These are phyloP conservation scores for Nesidiocoris tenuis DNA, from an alignment of 2,888 invertebrate species.

Conservation along the genomic window DNA sequence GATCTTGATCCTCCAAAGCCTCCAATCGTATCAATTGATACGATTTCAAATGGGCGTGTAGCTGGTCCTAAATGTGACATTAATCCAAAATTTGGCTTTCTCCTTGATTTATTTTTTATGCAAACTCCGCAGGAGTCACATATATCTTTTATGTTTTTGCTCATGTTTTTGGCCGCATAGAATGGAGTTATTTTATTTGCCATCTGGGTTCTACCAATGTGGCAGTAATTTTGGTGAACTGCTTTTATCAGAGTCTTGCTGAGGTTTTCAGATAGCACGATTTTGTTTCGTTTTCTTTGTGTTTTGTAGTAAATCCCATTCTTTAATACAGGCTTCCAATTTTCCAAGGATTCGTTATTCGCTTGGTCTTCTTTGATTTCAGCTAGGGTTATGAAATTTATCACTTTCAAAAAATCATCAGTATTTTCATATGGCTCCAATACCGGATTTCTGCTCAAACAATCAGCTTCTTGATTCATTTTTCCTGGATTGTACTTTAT, in stretches of 20 bases:
- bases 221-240: slow-evolving; percentile 20
- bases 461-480: slow-evolving; percentile 49
- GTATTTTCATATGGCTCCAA: slow-evolving; percentile 45
- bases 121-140: slow-evolving; percentile 50
- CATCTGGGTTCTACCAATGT: slow-evolving; percentile 32
- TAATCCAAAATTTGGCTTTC: slow-evolving; percentile 48
- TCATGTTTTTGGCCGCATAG: slow-evolving; percentile 35
- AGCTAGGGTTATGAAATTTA: slow-evolving; percentile 46
- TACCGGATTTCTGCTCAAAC: slow-evolving; percentile 48
- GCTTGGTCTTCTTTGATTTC: slow-evolving; percentile 47
- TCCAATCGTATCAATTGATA: slow-evolving; percentile 52
- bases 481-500: slow-evolving; percentile 48
- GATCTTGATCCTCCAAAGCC: slow-evolving; percentile 51
- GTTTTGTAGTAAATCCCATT: slow-evolving; percentile 2
- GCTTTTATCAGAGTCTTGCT: slow-evolving; percentile 23
- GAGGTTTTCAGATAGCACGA: slow-evolving; percentile 14
- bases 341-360: slow-evolving; percentile 38
- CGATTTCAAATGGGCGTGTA: slow-evolving; percentile 51
- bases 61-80: slow-evolving; percentile 52
- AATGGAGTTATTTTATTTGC: background rate
- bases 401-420: slow-evolving; percentile 46
- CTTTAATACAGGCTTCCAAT: background rate
- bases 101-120: slow-evolving; percentile 52
- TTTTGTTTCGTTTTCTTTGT: slow-evolving; percentile 38
- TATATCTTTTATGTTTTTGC: slow-evolving; percentile 47